phyloP scores from a whole-genome alignment of 2,797 vertebrate species.

The Rhynchonycteris naso region DNA sequence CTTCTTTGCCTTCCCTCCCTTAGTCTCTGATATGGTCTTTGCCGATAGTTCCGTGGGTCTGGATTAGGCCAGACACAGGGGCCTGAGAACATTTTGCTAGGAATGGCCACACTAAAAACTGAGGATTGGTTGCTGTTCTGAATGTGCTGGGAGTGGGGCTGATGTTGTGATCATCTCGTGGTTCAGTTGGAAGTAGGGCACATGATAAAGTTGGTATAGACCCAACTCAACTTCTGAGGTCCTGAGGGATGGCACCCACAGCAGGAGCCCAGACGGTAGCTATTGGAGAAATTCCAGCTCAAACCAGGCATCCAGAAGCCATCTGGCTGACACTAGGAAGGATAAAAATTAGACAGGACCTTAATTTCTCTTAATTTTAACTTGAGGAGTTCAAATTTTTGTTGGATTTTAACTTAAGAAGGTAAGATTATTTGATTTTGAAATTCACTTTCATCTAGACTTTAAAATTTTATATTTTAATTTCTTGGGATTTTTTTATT shows the following conservation, averaged over 20 bases:
- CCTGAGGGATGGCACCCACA: conserved; percentile 15
- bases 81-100: neutral
- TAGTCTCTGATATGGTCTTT: neutral
- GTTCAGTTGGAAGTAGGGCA: neutral
- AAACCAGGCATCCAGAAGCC: conserved; percentile 24
- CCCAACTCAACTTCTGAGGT: conserved; percentile 13
- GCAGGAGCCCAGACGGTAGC: neutral
- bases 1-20: neutral
- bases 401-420: conserved; percentile 26
- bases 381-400: neutral
- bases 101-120: neutral
- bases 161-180: neutral
- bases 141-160: neutral
- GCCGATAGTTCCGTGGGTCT: neutral
- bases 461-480: neutral
- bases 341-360: neutral
- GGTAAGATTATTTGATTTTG: conserved; percentile 27
- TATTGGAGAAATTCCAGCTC: conserved; percentile 40
- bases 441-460: neutral
- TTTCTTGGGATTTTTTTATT: conserved; percentile 31
- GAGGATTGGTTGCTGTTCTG: neutral
- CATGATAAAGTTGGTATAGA: neutral
- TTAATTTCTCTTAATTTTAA: conserved; percentile 37
- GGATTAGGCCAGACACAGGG: neutral
- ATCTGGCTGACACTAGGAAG: neutral